phyloP scores from a whole-genome alignment of 2,113 vertebrate species.

The Cyphomyrus plagiostoma region DNA sequence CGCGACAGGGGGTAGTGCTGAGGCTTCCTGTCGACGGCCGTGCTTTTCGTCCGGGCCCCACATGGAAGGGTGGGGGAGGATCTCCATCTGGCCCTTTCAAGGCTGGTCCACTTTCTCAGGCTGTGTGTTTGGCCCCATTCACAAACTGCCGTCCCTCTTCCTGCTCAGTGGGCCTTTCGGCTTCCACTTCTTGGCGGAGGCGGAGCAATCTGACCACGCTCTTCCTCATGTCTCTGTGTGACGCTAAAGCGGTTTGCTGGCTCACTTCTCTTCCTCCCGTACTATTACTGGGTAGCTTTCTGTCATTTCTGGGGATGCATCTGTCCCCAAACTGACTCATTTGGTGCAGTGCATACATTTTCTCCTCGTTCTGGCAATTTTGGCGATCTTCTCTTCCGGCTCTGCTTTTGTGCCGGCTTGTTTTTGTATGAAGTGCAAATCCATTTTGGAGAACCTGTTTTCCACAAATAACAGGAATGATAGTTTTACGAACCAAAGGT shows the following conservation, averaged over 20 bases:
- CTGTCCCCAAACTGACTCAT: not conserved
- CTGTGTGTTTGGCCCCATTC: not conserved
- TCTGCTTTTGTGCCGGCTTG: not conserved
- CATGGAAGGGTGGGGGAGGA: not conserved
- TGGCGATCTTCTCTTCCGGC: not conserved
- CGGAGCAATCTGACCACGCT: not conserved
- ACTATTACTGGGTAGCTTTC: not conserved
- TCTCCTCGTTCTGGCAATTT: not conserved
- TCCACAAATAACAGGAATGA: not conserved
- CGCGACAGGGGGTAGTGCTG: not conserved
- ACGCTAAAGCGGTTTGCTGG: not conserved
- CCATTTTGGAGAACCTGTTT: not conserved
- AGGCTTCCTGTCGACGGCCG: not conserved
- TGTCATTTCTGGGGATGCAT: not conserved
- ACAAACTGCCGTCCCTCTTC: not conserved
- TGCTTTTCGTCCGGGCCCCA: not conserved
- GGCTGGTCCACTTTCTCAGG: not conserved
- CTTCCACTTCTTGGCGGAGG: not conserved
- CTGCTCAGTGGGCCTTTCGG: not conserved
- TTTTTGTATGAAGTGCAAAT: not conserved
- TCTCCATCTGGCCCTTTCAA: not conserved
- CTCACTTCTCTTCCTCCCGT: not conserved
- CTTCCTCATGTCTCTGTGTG: not conserved
- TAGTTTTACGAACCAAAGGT: not conserved
- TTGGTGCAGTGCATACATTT: not conserved